Base-by-base conservation (phyloP, 2,797 vertebrate species). In the Cyclopterus lumpus region DNA sequence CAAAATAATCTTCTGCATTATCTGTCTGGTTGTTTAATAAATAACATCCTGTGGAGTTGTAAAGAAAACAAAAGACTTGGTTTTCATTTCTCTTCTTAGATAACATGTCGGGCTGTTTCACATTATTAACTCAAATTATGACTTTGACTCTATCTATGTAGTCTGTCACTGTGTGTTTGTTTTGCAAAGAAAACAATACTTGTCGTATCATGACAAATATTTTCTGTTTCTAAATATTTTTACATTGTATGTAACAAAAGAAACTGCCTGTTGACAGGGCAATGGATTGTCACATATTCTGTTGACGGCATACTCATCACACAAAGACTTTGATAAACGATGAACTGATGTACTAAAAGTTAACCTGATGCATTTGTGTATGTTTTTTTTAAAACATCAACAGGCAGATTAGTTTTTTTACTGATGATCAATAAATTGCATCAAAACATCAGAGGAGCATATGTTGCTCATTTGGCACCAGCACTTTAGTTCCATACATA, bases 271-370 rank as follows among this genome's bases (percentile, higher is more conserved):
- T 36, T 68, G 82, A 81, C 81, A 73, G 48, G 74, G 59, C 30
- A 74, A 86, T 54, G 54, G 67, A 85, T 80, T 67, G 26, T 68
- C 59, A 85, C 87, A 88, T 87, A 85, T 89, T 79, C 75, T 80
- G 70, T 46, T 40, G 63, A 60, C 36, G 24, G 40, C 68, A 55
- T 24, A 51, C 49, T 70, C 34, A 81, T 85, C 60, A 64, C 58
- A 68, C 32, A 38, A 67, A 24, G 36, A 70, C 42, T 66, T 42
- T 71, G 67, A 81, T 60, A 49, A 75, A 82, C 60, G 64, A 46
- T 49, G 28, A 69, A 73, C 58, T 73, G 34, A 75, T 77, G 42
- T 49, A 20, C 48, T 34, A 60, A 68, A 83, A 63, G 67, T 80
- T 81, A 78, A 51, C 30, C 18, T 72, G 78, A 84, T 80, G 55